Evolutionary conservation across 1,140 invertebrate genomes (phyloP).

Genomic region (Drosophila kepulauana): DNA sequence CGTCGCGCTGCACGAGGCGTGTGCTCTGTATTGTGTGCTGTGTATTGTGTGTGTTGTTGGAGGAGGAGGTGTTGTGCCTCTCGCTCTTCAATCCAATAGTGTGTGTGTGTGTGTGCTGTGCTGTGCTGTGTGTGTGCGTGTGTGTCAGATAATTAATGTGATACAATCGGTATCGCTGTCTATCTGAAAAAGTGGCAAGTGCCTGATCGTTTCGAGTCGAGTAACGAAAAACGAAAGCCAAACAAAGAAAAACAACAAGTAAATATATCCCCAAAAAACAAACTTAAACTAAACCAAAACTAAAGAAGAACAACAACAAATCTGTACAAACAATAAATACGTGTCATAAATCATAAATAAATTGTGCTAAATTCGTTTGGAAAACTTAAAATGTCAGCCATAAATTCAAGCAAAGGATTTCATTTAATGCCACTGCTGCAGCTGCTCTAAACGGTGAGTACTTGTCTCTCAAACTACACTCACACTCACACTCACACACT

Average conservation of each 20-base stretch:
- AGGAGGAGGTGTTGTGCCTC: conserved; percentile 13
- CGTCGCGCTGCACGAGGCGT: conserved; percentile 42
- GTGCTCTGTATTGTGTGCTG: conserved; percentile 11
- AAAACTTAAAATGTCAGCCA: conserved; percentile 49
- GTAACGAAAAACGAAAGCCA: conserved; percentile 22
- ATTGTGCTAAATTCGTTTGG: conserved; percentile 41
- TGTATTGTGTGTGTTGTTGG: neutral
- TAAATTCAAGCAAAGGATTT: conserved; percentile 63
- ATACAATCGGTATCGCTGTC: neutral
- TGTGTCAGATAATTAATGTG: conserved; percentile 19
- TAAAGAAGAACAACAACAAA: conserved; percentile 20
- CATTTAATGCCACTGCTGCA: conserved; percentile 40
- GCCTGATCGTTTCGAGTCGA: conserved; percentile 32
- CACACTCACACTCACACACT: neutral
- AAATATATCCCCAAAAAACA: neutral
- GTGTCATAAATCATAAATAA: conserved; percentile 44
- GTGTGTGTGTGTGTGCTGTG: conserved; percentile 17
- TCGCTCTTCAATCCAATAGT: neutral
- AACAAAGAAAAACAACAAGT: conserved; percentile 8
- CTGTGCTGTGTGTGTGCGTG: conserved; percentile 26
- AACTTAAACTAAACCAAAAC: neutral
- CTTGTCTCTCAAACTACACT: neutral
- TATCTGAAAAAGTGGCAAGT: conserved; percentile 17
- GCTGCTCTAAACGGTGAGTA: conserved; percentile 63
- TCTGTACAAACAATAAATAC: conserved; percentile 33